These are phyloP conservation scores for Stenoptilia bipunctidactyla DNA, from an alignment of 2,888 invertebrate genomes.

Conservation along the genomic window DNA sequence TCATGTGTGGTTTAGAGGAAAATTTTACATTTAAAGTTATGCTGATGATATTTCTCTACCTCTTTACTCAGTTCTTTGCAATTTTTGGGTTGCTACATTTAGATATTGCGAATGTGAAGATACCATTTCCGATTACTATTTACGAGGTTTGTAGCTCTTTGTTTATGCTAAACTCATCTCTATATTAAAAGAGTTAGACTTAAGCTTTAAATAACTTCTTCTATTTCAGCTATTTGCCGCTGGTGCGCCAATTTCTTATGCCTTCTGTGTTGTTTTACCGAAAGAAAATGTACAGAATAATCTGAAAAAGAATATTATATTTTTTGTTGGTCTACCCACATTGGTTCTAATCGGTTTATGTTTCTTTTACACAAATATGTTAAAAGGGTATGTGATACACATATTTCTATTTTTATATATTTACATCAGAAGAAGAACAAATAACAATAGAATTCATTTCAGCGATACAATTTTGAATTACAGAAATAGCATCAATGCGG, in stretches of 20 bases:
- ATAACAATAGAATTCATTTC: no score
- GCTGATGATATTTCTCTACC: slow-evolving; percentile 46
- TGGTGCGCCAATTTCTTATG: slow-evolving; percentile 57
- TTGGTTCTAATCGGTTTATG: slow-evolving; percentile 44
- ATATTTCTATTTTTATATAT: no score
- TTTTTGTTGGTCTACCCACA: slow-evolving; percentile 47
- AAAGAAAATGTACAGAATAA: slow-evolving; percentile 28
- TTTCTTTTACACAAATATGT: slow-evolving; percentile 57
- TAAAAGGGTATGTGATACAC: slow-evolving; percentile 43
- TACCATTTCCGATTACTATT: slow-evolving; percentile 53
- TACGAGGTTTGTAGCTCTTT: slow-evolving; percentile 56
- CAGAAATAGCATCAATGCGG: slow-evolving; percentile 70
- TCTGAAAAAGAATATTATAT: slow-evolving; percentile 39
- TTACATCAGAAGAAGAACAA: no score
- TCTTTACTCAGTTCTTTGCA: slow-evolving; percentile 60
- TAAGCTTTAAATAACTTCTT: neutral
- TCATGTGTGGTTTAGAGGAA: slow-evolving; percentile 76
- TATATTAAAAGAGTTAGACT: no score
- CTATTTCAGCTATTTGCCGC: slow-evolving; percentile 50
- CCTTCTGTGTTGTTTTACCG: slow-evolving; percentile 43
- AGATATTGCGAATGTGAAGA: slow-evolving; percentile 54
- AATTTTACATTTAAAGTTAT: slow-evolving; percentile 62
- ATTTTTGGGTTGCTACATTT: slow-evolving; percentile 59
- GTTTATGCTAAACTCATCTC: no score
- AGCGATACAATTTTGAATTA: neutral